These are phyloP conservation scores for Alauda arvensis DNA, from an alignment of 2,797 vertebrate species.

Conservation along the genomic window DNA sequence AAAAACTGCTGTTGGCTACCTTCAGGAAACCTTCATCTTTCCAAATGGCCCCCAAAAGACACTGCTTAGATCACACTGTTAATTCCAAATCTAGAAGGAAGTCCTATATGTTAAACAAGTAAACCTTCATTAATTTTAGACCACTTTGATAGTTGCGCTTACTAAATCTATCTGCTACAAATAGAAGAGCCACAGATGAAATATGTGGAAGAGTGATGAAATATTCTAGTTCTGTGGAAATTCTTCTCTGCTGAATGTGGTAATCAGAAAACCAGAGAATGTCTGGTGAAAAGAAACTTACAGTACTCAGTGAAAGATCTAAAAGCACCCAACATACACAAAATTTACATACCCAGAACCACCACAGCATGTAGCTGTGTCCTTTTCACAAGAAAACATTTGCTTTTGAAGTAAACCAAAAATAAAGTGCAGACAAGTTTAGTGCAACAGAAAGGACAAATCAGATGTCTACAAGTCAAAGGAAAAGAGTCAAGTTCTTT, in stretches of 20 bases:
- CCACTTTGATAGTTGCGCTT: not conserved
- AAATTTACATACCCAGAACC: not conserved
- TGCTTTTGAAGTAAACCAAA: not conserved
- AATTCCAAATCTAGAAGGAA: not conserved
- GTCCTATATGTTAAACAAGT: not conserved
- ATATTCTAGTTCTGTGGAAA: not conserved
- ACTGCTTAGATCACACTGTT: not conserved
- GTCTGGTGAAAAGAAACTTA: not conserved
- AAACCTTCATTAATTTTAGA: not conserved
- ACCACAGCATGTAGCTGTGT: accelerated
- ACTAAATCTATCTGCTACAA: not conserved
- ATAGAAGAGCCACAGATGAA: not conserved
- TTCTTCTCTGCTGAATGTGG: not conserved
- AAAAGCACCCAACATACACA: not conserved
- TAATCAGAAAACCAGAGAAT: not conserved
- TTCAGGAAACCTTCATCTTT: not conserved
- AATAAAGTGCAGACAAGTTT: not conserved
- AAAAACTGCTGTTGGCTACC: not conserved
- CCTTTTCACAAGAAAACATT: not conserved
- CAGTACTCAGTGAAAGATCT: not conserved
- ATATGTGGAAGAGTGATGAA: not conserved
- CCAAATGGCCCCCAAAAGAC: not conserved
- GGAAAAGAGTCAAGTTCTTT: not conserved
- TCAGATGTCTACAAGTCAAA: not conserved
- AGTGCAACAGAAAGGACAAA: not conserved